Evolutionary conservation across 1,140 invertebrate species (phyloP), one percentile per base, ranked within the genome.

Genomic region (Plectus sambesii): DNA sequence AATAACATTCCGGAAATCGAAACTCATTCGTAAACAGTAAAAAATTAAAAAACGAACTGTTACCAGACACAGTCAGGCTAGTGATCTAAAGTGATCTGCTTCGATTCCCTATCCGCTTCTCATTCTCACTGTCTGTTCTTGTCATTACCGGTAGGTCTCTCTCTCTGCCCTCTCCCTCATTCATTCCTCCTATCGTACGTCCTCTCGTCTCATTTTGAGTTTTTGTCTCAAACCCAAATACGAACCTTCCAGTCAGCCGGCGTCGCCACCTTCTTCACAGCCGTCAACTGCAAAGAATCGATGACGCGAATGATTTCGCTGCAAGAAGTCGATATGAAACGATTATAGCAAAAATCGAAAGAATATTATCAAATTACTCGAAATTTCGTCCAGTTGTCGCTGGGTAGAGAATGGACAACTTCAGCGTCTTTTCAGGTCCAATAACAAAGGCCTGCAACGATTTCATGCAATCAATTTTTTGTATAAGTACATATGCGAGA

Each of bases 331-430:
- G 51, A 60, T 48, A 26, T 29, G 6, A 24, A 22, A 15, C 15
- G 39, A 30, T 1, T 19, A 23, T 27, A 45, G 42, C 33, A 17
- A 30, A 58, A 26, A 19, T 20, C 22, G n/a, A 47, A 24, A 27
- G n/a, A 36, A 24, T 5, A 33, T n/a, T n/a, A n/a, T 42, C 29
- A 42, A 79, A 81, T 79, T 72, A 88, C 85, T 84, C 80, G 60
- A 92, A 86, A 70, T 88, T 90, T 52, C 87, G 78, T 29, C 87
- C 87, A 36, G 84, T 87, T 12, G 84, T 88, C 15, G 83, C 81
- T 29, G 87, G 87, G 74, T 93, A 93, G 30, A 85, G 75, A 76
- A 92, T 85, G 5, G 82, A 82, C 5, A 89, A 73, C 60, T 86
- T 81, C 62, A 93, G 77, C 64, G 80, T 83, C 67, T 86, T 84